A percentile compares a stretch with the other conserved stretches of the same genome.
phyloP scores from a whole-genome alignment of 2,888 invertebrate genomes.

The Campoplex nolae region DNA sequence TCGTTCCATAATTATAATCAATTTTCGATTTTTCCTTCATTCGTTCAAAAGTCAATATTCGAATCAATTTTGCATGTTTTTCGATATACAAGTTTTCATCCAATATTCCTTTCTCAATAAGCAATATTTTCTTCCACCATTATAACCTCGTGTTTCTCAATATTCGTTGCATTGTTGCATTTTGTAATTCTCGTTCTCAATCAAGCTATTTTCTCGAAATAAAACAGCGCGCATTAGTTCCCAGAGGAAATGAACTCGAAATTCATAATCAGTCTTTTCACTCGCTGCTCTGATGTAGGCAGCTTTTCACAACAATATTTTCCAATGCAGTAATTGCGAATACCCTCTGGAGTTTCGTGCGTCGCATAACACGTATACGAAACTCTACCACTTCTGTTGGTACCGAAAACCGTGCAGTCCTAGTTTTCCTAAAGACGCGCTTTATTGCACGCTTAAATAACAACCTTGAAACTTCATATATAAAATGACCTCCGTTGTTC shows the following conservation, averaged over 20 bases:
- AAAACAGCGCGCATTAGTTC: not conserved
- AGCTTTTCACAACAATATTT: conserved; percentile 16
- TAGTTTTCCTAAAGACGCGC: conserved; percentile 14
- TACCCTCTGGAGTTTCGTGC: conserved; percentile 10
- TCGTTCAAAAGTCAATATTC: not conserved
- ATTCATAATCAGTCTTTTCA: conserved; percentile 18
- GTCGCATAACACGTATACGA: conserved; percentile 30
- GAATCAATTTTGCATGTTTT: not conserved
- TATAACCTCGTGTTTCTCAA: not conserved
- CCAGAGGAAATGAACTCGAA: not conserved
- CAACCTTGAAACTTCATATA: conserved; percentile 35
- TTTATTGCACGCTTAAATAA: conserved; percentile 48
- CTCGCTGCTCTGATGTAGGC: not conserved
- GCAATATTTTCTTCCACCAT: not conserved
- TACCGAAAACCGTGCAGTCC: not conserved
- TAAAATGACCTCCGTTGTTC: conserved; percentile 24
- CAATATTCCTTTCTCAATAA: no score
- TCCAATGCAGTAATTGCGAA: conserved; percentile 42
- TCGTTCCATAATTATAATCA: not conserved
- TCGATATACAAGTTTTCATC: no score
- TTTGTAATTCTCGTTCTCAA: not conserved
- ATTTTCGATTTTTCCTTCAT: not conserved
- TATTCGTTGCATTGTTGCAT: not conserved
- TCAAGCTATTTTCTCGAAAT: conserved; percentile 2
- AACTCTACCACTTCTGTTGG: conserved; percentile 21